These are phyloP conservation scores for Limnothrissa miodon DNA, from an alignment of 2,113 vertebrate genomes.

Conservation along the genomic window DNA sequence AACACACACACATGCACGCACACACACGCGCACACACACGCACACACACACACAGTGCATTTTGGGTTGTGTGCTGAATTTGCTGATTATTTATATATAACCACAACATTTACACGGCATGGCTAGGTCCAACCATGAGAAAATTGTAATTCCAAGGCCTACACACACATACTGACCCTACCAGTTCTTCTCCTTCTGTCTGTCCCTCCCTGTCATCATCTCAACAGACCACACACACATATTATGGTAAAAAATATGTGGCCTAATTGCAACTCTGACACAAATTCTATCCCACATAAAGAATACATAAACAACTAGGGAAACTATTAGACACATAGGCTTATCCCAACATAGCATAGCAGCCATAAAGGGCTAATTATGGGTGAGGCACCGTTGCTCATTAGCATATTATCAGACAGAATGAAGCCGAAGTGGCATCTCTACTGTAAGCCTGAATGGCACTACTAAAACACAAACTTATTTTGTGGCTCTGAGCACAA, in stretches of 20 bases:
- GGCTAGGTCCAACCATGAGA: not conserved
- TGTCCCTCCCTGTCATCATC: not conserved
- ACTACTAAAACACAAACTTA: not conserved
- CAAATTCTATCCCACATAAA: not conserved
- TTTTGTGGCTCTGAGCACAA: not conserved
- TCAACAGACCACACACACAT: slow-evolving; percentile 8
- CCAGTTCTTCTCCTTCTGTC: not conserved
- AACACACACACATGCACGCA: slow-evolving; percentile 1
- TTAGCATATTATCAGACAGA: slow-evolving; percentile 43
- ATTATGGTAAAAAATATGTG: not conserved
- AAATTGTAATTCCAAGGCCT: no score
- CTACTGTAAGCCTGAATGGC: not conserved
- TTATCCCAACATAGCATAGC: not conserved
- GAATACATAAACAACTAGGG: not conserved
- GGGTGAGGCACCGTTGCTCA: slow-evolving; percentile 63
- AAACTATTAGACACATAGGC: not conserved
- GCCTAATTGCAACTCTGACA: not conserved
- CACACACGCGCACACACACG: slow-evolving; percentile 22
- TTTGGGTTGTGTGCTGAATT: not conserved
- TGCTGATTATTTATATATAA: not conserved
- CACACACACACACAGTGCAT: slow-evolving; percentile 20
- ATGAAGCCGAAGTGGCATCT: not conserved
- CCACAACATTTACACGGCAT: not conserved
- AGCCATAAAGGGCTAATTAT: slow-evolving; percentile 62
- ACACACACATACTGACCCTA: not conserved